Evolutionary conservation across 2,113 vertebrate species (phyloP).

Genomic region (Meles meles): DNA sequence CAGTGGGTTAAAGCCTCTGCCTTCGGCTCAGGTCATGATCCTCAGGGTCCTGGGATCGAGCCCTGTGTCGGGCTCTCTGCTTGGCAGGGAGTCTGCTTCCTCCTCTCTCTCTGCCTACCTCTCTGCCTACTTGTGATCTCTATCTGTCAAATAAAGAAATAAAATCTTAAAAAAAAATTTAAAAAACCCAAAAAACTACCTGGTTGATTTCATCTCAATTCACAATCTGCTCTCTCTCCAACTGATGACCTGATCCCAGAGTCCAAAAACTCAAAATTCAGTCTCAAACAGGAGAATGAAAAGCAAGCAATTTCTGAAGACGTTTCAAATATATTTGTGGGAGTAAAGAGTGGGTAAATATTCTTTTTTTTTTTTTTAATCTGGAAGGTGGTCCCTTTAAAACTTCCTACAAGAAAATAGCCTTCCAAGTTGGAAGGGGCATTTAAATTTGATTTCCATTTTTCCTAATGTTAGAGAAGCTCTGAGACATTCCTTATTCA

Average conservation of each 20-base stretch:
- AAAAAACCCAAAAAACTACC: no score
- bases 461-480: conserved; percentile 42
- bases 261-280: not conserved
- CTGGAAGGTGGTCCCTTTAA: not conserved
- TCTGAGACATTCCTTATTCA: not conserved
- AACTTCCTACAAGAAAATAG: conserved; percentile 37
- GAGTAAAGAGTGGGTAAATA: not conserved
- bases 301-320: conserved; percentile 37
- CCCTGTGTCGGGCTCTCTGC: no score
- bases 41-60: no score
- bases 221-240: not conserved
- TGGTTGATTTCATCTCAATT: not conserved
- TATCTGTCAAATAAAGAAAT: no score
- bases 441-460: conserved; percentile 34
- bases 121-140: no score
- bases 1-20: no score
- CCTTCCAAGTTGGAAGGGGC: conserved; percentile 20
- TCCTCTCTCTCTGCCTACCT: no score
- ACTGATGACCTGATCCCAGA: not conserved
- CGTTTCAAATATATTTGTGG: not conserved
- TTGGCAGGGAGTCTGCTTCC: no score
- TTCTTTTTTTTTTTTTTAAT: not conserved
- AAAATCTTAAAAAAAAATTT: no score
- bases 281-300: not conserved
- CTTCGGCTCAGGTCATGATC: no score